Base-by-base conservation (phyloP, 2,888 invertebrate species). In the Teinopalpus imperialis region DNA sequence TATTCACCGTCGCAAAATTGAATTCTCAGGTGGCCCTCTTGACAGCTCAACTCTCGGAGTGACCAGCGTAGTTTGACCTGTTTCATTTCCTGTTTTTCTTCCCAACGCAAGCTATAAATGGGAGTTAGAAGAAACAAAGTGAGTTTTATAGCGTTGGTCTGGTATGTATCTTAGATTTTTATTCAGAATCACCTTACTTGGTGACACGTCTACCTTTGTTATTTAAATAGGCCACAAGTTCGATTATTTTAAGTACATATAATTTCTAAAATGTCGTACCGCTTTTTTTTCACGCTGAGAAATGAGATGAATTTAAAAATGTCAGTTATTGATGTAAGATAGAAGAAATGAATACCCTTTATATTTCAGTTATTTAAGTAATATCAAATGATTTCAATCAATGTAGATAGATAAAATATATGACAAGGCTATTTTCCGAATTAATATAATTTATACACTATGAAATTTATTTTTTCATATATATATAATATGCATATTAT, bases 1-100 rank as follows among this genome's bases (percentile, higher is more conserved):
- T 81, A 82, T 81, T 76, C 80, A 72, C 69, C 74, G 74, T 69
- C 71, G 72, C 74, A 69, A 85, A 81, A 86, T 85, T 86, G 81
- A 82, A 86, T 85, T 85, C 83, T 83, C 86, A 85, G 82, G 83
- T 85, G 85, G 80, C 73, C 74, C 26, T 24, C 9, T 23, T 8
- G 41, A 41, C 31, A 32, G 23, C 31, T 14, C 41, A 9, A 39
- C 10, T 18, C 27, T 39, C 7, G 2, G 21, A n/a, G 23, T 24
- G 10, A 9, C 41, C 41, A 41, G 41, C 3, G 4, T 31, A 21
- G 10, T 23, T 24, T 41, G 41, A 24, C 14, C 41, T 2, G 23
- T 8, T 30, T 31, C 31, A 31, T 39, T 39, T 29, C 20, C 29
- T 27, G 10, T 39, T 13, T 39, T 7, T 14, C 16, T 10, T 23